These are phyloP conservation scores for Sipha flava DNA, from an alignment of 1,140 invertebrate species.

Conservation along the genomic window DNA sequence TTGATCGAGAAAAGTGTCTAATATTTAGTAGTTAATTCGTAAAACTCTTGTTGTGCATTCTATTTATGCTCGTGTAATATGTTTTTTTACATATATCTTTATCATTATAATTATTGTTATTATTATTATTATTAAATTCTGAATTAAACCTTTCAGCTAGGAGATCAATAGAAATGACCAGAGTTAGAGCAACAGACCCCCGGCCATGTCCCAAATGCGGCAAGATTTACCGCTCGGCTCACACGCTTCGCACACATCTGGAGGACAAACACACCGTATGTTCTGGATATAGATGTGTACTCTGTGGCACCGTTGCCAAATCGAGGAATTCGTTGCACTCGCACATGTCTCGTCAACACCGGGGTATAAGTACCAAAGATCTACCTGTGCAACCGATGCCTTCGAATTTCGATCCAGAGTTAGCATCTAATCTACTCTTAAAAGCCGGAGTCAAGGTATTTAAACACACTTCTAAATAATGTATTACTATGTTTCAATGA, in stretches of 20 bases:
- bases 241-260: constrained; percentile 78
- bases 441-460: constrained; percentile 78
- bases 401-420: constrained; percentile 76
- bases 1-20: too few species aligned
- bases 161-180: constrained; percentile 64
- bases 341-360: constrained; percentile 84
- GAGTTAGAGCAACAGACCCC: constrained; percentile 81
- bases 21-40: too few species aligned
- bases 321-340: constrained; percentile 82
- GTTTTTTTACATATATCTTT: too few species aligned
- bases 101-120: too few species aligned
- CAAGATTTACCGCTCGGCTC: constrained; percentile 84
- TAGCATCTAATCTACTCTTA: constrained; percentile 66
- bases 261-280: constrained; percentile 89
- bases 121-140: too few species aligned
- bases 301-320: constrained; percentile 85
- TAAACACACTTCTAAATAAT: too few species aligned
- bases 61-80: too few species aligned
- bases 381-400: constrained; percentile 84
- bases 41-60: too few species aligned
- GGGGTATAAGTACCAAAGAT: constrained; percentile 85
- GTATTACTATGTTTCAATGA: too few species aligned
- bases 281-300: constrained; percentile 79
- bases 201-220: constrained; percentile 85
- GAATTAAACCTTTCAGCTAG: constrained; percentile 58